Conservation (phyloP, 2,888 invertebrate genomes). For the Pristionchus fissidentatus region DNA sequence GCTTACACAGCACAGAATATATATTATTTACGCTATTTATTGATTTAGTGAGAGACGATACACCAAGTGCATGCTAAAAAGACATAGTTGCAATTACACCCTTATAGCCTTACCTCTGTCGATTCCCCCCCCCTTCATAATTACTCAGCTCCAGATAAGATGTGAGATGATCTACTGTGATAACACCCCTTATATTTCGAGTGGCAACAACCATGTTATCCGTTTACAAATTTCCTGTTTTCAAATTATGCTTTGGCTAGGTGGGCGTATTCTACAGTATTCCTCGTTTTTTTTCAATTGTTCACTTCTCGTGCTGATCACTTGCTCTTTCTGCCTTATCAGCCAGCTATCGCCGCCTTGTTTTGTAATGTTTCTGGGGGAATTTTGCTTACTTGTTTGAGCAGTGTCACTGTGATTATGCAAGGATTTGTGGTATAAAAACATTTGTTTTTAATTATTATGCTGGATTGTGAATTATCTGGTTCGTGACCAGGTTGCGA, state of each 20-base stretch:
- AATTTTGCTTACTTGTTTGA: neutral
- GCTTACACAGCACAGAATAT: constrained; percentile 41
- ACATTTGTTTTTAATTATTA: neutral
- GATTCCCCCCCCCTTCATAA: too few relatives aligned
- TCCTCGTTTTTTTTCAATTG: neutral
- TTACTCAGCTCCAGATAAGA: neutral
- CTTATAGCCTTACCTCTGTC: neutral
- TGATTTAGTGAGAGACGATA: neutral
- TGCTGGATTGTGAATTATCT: neutral
- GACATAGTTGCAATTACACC: constrained; percentile 7
- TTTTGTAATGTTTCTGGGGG: neutral
- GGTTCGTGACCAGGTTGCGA: neutral
- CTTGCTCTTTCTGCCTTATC: constrained; percentile 7
- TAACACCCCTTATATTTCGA: constrained; percentile 17
- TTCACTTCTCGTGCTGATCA: neutral
- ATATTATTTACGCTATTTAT: neutral
- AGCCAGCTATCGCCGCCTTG: neutral
- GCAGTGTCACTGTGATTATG: neutral
- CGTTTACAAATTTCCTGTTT: neutral
- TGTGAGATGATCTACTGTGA: neutral
- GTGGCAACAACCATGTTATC: neutral
- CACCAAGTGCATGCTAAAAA: constrained; percentile 7
- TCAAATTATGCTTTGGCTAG: too few relatives aligned
- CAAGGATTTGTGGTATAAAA: constrained; percentile 8
- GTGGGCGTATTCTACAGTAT: neutral